Conservation (phyloP, 2,888 invertebrate genomes). For the Bruchidius siliquastri region DNA sequence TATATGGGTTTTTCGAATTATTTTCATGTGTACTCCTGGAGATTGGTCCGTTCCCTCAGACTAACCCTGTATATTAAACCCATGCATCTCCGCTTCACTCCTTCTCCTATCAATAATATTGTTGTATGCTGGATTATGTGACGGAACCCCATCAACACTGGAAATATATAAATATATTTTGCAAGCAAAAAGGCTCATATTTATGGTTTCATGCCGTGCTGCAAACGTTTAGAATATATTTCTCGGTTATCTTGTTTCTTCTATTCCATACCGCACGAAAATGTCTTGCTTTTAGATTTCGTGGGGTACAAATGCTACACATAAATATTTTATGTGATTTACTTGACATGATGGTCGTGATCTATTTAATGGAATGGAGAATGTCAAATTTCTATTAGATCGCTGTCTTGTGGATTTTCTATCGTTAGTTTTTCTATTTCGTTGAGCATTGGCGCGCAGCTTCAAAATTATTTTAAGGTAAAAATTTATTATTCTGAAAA, state of each 20-base stretch:
- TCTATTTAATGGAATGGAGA: neutral
- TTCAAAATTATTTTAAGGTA: no score
- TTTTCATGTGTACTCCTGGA: no score
- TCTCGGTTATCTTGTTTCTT: neutral
- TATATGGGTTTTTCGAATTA: no score
- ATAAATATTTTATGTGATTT: neutral
- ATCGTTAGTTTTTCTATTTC: no score
- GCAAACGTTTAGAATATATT: neutral
- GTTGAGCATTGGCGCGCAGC: no score
- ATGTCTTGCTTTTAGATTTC: neutral
- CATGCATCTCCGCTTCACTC: no score
- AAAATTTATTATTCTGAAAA: no score
- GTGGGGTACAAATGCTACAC: neutral
- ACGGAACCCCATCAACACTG: neutral
- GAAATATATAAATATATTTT: neutral
- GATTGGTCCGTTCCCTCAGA: no score
- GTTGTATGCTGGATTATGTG: neutral
- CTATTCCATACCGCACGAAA: neutral
- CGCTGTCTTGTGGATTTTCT: no score
- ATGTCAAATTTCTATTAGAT: neutral
- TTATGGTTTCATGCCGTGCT: neutral
- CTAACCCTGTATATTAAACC: no score
- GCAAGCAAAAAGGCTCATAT: neutral
- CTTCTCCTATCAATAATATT: no score
- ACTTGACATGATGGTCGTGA: neutral